Evolutionary conservation across 92 coral and sea anemone genomes (phyloP).

Genomic region (Meandrina meandrites): DNA sequence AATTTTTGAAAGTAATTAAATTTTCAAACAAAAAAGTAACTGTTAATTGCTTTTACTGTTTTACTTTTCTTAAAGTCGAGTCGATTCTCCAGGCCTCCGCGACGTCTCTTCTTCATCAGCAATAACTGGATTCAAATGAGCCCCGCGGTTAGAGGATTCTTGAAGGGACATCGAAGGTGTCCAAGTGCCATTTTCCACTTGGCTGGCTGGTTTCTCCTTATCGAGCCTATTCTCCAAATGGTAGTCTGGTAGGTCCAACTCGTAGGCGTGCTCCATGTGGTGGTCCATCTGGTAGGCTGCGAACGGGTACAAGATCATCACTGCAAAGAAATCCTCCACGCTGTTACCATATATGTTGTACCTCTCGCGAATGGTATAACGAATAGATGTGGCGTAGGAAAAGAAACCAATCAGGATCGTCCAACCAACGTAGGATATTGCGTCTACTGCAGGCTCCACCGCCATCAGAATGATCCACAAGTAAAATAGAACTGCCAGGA

Average conservation of each 20-base stretch:
- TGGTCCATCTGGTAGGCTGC: constrained; percentile 70
- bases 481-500: constrained; percentile 78
- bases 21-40: too few relatives aligned
- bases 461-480: constrained; percentile 73
- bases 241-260: constrained; percentile 19
- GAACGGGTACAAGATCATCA: constrained; percentile 59
- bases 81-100: not conserved
- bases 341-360: constrained; percentile 52
- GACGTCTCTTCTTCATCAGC: not conserved
- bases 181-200: not conserved
- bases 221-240: not conserved
- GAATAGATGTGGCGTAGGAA: constrained; percentile 78
- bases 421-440: constrained; percentile 85
- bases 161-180: constrained; percentile 25
- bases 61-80: not conserved
- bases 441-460: constrained; percentile 61
- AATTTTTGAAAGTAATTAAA: too few relatives aligned
- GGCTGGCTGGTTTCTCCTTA: not conserved
- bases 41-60: too few relatives aligned
- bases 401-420: constrained; percentile 74
- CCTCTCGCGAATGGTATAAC: constrained; percentile 53
- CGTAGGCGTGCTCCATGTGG: constrained; percentile 36
- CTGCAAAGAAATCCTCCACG: constrained; percentile 69
- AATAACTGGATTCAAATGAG: constrained; percentile 1
- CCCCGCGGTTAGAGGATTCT: not conserved